These are phyloP conservation scores for Cyclophora albipunctata DNA, from an alignment of 2,888 invertebrate species.

Conservation along the genomic window DNA sequence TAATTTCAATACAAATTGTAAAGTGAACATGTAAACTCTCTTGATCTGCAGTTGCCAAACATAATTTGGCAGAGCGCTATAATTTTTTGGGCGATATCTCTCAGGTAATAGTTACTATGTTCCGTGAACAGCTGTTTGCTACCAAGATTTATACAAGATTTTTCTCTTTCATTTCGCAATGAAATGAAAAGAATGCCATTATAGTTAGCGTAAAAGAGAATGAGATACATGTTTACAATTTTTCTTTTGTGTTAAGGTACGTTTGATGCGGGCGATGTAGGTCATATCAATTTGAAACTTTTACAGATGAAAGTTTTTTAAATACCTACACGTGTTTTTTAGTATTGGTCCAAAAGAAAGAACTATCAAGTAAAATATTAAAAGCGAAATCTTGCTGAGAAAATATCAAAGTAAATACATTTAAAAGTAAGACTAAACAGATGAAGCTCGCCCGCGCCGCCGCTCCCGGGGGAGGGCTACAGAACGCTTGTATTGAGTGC, in stretches of 20 bases:
- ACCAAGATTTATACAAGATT: conserved; percentile 21
- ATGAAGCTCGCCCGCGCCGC: no score
- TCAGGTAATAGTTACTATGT: conserved; percentile 45
- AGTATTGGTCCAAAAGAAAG: no score
- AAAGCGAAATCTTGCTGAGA: no score
- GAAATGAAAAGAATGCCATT: conserved; percentile 32
- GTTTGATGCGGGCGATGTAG: conserved; percentile 14
- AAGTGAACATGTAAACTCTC: no score
- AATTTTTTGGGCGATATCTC: conserved; percentile 33
- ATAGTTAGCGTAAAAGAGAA: conserved; percentile 20
- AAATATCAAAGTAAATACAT: no score
- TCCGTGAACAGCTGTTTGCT: conserved; percentile 34
- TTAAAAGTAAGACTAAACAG: no score
- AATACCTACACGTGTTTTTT: no score
- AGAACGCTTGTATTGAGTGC: neutral
- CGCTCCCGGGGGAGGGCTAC: no score
- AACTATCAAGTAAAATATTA: no score
- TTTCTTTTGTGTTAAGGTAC: conserved; percentile 13
- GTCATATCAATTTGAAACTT: conserved; percentile 1
- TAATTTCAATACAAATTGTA: no score
- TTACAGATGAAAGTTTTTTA: no score
- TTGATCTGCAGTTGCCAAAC: conserved; percentile 14
- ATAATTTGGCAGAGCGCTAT: conserved; percentile 21
- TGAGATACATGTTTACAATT: conserved; percentile 13
- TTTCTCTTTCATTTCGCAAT: conserved; percentile 25